These are phyloP conservation scores for Metaphire vulgaris DNA, from an alignment of 1,140 invertebrate genomes.

Conservation along the genomic window DNA sequence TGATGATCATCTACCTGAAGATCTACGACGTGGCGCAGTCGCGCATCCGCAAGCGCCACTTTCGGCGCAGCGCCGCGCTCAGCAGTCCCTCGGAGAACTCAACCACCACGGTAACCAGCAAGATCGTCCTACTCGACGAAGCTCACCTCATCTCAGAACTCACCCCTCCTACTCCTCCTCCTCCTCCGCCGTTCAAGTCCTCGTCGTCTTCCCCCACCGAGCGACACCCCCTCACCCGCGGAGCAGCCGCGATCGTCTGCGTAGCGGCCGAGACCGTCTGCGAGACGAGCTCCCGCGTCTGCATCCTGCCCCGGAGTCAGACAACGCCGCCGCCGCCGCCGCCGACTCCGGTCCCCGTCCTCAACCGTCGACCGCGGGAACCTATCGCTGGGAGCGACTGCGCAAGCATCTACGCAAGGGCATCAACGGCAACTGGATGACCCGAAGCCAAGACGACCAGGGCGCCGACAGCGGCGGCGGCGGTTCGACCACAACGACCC, in stretches of 20 bases:
- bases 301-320: not conserved
- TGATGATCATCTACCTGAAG: slow-evolving; percentile 49
- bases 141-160: not conserved
- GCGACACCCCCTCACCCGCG: no score
- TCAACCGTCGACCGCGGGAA: not conserved
- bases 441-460: not conserved
- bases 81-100: not conserved
- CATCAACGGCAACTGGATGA: not conserved
- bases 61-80: slow-evolving; percentile 12
- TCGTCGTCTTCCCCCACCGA: not conserved
- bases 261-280: not conserved
- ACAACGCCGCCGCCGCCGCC: not conserved
- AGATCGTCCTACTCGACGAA: not conserved
- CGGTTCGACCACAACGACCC: not conserved
- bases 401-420: not conserved
- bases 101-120: not conserved
- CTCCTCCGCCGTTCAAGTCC: not conserved
- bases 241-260: not conserved
- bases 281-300: not conserved
- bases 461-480: no score
- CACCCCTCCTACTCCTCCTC: not conserved
- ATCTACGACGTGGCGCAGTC: slow-evolving; percentile 47
- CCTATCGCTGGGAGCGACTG: not conserved
- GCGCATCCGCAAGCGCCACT: slow-evolving; percentile 40
- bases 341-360: no score